Conservation (phyloP, 2,888 invertebrate species). For the Lomographa bimaculata region DNA sequence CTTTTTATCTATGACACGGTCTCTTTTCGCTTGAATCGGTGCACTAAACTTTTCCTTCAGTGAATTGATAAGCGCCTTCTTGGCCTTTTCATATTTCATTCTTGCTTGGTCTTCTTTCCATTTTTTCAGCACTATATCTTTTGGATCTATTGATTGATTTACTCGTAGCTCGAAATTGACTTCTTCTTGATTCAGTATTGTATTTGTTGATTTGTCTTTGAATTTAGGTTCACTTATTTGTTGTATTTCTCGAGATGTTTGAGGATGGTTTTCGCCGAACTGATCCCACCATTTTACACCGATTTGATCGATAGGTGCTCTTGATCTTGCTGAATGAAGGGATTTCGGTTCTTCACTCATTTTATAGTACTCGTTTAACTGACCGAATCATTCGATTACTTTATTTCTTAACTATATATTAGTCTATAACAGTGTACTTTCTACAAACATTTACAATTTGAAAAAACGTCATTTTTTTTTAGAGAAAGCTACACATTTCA, state of each 20-base stretch:
- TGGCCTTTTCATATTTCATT: constrained; percentile 64
- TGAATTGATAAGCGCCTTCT: constrained; percentile 69
- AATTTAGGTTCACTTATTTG: constrained; percentile 34
- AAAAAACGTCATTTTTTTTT: too few relatives aligned
- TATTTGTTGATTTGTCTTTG: constrained; percentile 49
- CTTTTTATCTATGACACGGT: constrained; percentile 42
- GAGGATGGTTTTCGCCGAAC: constrained; percentile 38
- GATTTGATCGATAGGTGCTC: constrained; percentile 61
- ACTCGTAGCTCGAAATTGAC: constrained; percentile 41
- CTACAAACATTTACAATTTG: too few relatives aligned
- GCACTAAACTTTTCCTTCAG: constrained; percentile 68
- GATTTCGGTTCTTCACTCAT: constrained; percentile 52
- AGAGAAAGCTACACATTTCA: too few relatives aligned
- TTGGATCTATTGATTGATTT: constrained; percentile 39
- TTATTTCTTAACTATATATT: too few relatives aligned
- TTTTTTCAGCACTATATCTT: constrained; percentile 64
- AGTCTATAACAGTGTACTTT: too few relatives aligned
- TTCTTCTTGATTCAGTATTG: constrained; percentile 39
- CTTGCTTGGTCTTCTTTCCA: constrained; percentile 67
- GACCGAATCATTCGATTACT: too few relatives aligned
- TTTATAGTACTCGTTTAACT: too few relatives aligned
- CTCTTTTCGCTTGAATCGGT: constrained; percentile 43
- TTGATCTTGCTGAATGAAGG: constrained; percentile 60
- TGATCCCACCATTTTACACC: constrained; percentile 64
- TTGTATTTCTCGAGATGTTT: constrained; percentile 24